phyloP scores from a whole-genome alignment of 2,888 invertebrate genomes.

The Peribatodes rhomboidaria region DNA sequence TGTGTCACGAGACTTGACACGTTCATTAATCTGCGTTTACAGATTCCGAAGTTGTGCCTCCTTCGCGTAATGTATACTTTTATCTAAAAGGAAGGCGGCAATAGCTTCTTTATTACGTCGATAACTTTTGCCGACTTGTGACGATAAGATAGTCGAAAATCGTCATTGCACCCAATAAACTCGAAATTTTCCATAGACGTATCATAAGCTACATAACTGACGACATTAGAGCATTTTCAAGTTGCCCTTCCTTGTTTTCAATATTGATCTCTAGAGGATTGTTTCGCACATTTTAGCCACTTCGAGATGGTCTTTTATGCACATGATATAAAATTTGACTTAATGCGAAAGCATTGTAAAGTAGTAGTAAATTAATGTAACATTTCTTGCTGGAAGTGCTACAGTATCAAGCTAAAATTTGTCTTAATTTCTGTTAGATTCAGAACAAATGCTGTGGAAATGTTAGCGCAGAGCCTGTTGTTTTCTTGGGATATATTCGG shows the following conservation, averaged over 20 bases:
- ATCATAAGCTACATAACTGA: conserved; percentile 2
- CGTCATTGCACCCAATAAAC: conserved; percentile 45
- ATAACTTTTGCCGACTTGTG: conserved; percentile 52
- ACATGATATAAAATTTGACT: not conserved
- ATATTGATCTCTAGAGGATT: not conserved
- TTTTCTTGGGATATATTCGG: conserved; percentile 69
- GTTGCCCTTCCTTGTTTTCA: not conserved
- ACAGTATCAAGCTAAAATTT: not conserved
- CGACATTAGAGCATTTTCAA: not conserved
- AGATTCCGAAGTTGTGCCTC: conserved; percentile 61
- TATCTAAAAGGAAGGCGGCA: conserved; percentile 68
- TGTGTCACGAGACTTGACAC: conserved; percentile 16
- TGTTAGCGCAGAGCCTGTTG: conserved; percentile 60
- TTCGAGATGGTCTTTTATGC: conserved; percentile 15
- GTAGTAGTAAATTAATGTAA: not conserved
- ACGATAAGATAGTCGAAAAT: conserved; percentile 47
- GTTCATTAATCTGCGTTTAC: conserved; percentile 40
- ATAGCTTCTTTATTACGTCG: conserved; percentile 64
- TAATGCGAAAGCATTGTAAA: not conserved
- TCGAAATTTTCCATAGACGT: conserved; percentile 44
- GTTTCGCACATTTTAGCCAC: not conserved
- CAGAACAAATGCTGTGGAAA: conserved; percentile 44
- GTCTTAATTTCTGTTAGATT: conserved; percentile 13
- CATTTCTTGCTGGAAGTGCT: not conserved
- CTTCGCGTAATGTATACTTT: conserved; percentile 67